phyloP scores from a whole-genome alignment of 1,140 invertebrate genomes.

The Drosophila seguyi region DNA sequence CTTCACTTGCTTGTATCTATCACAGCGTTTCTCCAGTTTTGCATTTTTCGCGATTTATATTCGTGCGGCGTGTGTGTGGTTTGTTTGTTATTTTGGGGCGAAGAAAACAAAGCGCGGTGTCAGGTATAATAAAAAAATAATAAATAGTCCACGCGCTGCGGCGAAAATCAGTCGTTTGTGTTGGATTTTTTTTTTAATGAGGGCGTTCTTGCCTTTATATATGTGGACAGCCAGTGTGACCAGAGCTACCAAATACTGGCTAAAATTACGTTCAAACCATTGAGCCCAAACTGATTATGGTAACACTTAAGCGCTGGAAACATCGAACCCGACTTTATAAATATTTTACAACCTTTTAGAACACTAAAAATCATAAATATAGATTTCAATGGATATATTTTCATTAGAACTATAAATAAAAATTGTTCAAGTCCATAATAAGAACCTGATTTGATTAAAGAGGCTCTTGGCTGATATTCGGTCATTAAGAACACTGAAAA shows the following conservation, averaged over 20 bases:
- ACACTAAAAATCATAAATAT: too few species aligned
- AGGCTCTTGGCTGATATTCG: too few species aligned
- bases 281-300: too few species aligned
- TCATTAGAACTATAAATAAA: too few species aligned
- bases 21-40: conserved; percentile 2
- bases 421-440: too few species aligned
- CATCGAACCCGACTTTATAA: too few species aligned
- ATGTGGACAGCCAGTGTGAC: background rate
- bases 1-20: background rate
- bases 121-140: conserved; percentile 15
- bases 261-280: too few species aligned
- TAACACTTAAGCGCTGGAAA: too few species aligned
- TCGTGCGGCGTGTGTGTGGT: background rate
- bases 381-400: too few species aligned
- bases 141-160: conserved; percentile 8
- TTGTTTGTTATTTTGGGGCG: background rate
- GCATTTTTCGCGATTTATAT: background rate
- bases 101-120: conserved; percentile 10
- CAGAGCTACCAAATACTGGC: background rate
- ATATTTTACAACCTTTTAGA: too few species aligned
- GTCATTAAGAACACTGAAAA: too few species aligned
- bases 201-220: conserved; percentile 4
- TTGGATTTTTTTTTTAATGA: background rate
- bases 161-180: background rate
- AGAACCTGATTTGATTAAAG: too few species aligned